Percentiles rank a stretch among this genome's conserved stretches.
phyloP scores from a whole-genome alignment of 1,140 invertebrate species.

The Anoplolepis gracilipes region DNA sequence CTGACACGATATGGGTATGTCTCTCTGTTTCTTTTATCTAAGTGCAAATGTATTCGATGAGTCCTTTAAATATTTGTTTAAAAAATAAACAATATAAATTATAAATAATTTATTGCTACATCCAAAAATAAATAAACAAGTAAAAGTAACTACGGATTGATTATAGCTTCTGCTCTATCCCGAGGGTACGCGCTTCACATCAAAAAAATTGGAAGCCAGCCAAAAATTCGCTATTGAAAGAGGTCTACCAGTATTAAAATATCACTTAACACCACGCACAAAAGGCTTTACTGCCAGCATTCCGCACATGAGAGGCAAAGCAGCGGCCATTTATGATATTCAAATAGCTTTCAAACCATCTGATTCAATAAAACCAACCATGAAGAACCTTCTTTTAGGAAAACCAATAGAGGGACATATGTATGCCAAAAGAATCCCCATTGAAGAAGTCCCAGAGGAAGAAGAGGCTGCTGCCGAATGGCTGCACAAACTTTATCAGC shows the following conservation, averaged over 20 bases:
- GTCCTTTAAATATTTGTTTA: constrained; percentile 41
- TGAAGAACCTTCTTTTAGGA: constrained; percentile 93
- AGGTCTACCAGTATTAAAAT: constrained; percentile 93
- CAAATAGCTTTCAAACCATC: constrained; percentile 92
- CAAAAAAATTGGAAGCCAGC: constrained; percentile 94
- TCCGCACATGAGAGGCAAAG: constrained; percentile 90
- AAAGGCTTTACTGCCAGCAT: constrained; percentile 95
- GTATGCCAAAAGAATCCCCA: constrained; percentile 92
- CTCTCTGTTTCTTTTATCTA: constrained; percentile 14
- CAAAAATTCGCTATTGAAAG: constrained; percentile 95
- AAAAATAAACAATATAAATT: background rate
- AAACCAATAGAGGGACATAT: constrained; percentile 91
- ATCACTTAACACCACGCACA: constrained; percentile 97
- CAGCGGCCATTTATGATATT: constrained; percentile 95
- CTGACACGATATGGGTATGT: constrained; percentile 93
- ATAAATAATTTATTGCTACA: background rate
- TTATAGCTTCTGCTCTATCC: constrained; percentile 95
- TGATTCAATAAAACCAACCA: constrained; percentile 90
- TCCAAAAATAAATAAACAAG: too few relatives aligned
- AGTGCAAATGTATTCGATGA: background rate
- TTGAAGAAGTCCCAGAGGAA: constrained; percentile 92
- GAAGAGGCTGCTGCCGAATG: constrained; percentile 93
- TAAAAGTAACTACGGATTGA: constrained; percentile 9
- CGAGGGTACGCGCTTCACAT: constrained; percentile 97
- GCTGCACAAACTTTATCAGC: constrained; percentile 92